Evolutionary conservation across 1,140 invertebrate genomes (phyloP), one percentile per base, ranked within the genome.

Genomic region (Megalonaias nervosa): DNA sequence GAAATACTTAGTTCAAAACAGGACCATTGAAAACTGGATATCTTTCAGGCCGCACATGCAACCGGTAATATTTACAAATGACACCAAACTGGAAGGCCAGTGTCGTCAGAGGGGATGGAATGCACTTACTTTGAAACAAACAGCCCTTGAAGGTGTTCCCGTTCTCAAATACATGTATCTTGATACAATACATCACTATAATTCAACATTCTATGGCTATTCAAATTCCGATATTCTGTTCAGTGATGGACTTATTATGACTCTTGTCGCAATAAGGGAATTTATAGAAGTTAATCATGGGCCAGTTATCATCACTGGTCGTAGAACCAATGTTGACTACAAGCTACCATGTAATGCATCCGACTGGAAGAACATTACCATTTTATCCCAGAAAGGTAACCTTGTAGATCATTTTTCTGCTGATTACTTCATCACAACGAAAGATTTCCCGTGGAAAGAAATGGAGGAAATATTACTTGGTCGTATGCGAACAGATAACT

Each of bases 181-280:
- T 16, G 78, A 67, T 17, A 75, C 38, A 12, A 84, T 77, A 21
- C n/a, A 74, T 15, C 23, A 23, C 12, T 81, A 68, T 60, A 58
- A 76, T 16, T 81, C 83, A 3, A 71, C 59, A 16, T 77, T 82
- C 59, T 84, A 82, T 65, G 73, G 65, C 21, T 84, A 77, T 65
- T 69, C 79, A 23, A 84, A 84, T 67, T 80, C 77, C 1, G 83
- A 84, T 72, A 77, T 84, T 16, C 70, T 84, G n/a, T 84, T 81
- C 70, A 74, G 73, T 13, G 66, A 76, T 16, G 71, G 71, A 1
- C 67, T 84, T 2, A 56, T 82, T 21, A 58, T 75, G 26, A 79
- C 81, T 15, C 62, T 84, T 31, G 57, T 48, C 5, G 14, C 73
- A 56, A 62, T 82, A n/a, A 48, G 56, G 3, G 67, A 66, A 14